Evolutionary conservation across 2,888 invertebrate genomes (phyloP).

Genomic region (Corythucha ciliata): DNA sequence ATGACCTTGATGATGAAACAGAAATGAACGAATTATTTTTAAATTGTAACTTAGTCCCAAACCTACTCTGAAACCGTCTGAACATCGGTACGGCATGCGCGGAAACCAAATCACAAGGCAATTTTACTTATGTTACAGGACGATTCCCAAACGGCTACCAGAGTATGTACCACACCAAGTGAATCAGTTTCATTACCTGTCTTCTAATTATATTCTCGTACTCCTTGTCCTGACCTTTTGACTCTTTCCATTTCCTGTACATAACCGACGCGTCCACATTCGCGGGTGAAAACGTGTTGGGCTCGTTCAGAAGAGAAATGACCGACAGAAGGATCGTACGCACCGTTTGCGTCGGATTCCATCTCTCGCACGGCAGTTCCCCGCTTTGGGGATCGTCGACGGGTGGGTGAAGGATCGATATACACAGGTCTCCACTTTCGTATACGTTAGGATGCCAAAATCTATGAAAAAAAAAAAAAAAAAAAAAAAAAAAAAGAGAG

Average conservation of each 20-base stretch:
- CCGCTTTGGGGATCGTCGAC: constrained; percentile 30
- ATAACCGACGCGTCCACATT: constrained; percentile 30
- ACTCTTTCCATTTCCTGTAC: constrained; percentile 29
- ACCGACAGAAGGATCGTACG: constrained; percentile 28
- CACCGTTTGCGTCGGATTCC: constrained; percentile 32
- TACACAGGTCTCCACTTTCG: constrained; percentile 30
- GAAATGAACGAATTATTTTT: too few species aligned
- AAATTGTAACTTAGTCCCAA: too few species aligned
- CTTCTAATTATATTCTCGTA: constrained; percentile 27
- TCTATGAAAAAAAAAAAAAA: too few species aligned
- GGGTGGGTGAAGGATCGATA: constrained; percentile 30
- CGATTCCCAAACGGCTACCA: too few species aligned
- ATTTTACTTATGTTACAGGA: too few species aligned
- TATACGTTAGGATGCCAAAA: constrained; percentile 31
- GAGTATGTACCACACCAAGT: too few species aligned
- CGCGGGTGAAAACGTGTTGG: constrained; percentile 29
- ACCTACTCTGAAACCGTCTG: too few species aligned
- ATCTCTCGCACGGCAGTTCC: constrained; percentile 29
- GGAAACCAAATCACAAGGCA: too few species aligned
- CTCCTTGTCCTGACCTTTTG: constrained; percentile 26
- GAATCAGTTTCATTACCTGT: constrained; percentile 24
- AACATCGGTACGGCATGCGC: too few species aligned
- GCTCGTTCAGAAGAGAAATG: constrained; percentile 30
- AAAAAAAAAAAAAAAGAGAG: too few species aligned
- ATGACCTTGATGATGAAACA: too few species aligned